Evolutionary conservation across 2,797 vertebrate genomes (phyloP).

Genomic region (Acanthornis magna): DNA sequence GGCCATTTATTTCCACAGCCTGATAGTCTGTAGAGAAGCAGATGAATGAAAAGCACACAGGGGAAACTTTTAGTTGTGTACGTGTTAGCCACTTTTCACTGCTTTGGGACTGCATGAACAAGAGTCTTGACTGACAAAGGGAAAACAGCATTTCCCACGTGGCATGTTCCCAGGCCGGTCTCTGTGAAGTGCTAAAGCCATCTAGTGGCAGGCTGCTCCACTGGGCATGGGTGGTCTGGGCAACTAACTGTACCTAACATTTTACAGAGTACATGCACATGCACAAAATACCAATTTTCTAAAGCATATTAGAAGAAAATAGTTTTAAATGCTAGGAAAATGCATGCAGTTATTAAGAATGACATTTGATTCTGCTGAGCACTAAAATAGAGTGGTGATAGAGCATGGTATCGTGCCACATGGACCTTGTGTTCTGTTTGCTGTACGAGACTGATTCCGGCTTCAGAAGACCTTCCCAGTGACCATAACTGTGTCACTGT

Average conservation of each 20-base stretch:
- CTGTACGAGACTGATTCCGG: fast-evolving
- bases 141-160: background rate
- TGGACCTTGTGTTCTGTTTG: background rate
- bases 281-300: background rate
- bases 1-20: background rate
- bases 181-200: background rate
- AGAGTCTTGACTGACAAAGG: background rate
- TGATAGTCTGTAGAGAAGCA: background rate
- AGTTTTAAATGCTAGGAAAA: background rate
- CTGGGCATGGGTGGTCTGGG: background rate
- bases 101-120: background rate
- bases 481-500: background rate
- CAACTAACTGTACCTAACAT: background rate
- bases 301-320: background rate
- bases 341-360: background rate
- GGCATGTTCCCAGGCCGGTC: background rate
- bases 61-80: background rate
- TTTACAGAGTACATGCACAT: background rate
- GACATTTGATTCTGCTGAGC: background rate
- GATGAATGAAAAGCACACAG: fast-evolving
- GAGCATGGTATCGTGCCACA: fast-evolving
- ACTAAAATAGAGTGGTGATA: background rate
- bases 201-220: background rate
- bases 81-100: background rate
- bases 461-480: background rate